A percentile compares a stretch with the other conserved stretches of the same genome.
These are phyloP conservation scores for Leptinotarsa haldemani DNA, from an alignment of 2,888 invertebrate species.

Conservation along the genomic window DNA sequence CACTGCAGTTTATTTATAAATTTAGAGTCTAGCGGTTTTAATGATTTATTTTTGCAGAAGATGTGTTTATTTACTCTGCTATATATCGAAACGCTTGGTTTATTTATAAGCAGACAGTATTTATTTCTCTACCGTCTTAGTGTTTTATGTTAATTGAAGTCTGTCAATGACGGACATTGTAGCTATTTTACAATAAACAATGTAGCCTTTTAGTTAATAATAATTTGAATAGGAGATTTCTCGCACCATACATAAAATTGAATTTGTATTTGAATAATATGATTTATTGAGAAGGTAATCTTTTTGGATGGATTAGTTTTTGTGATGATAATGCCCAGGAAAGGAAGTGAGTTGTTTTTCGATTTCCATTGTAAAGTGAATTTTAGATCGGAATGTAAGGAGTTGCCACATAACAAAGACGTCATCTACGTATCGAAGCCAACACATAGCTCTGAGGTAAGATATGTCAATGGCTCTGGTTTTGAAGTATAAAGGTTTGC, in stretches of 20 bases:
- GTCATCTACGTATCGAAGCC: too few species aligned
- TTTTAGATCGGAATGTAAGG: too few species aligned
- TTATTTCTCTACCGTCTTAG: slow-evolving; percentile 41
- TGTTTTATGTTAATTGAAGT: slow-evolving; percentile 39
- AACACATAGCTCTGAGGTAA: too few species aligned
- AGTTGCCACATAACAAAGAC: too few species aligned
- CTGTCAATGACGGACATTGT: slow-evolving; percentile 30
- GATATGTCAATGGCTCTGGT: too few species aligned
- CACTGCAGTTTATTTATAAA: slow-evolving; percentile 41
- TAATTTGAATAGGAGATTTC: neutral
- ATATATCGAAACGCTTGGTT: slow-evolving; percentile 42
- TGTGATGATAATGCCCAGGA: slow-evolving; percentile 23
- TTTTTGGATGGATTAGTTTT: slow-evolving; percentile 9
- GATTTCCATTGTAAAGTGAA: too few species aligned
- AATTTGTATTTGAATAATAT: neutral
- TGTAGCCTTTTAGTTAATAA: slow-evolving; percentile 7
- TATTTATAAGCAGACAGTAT: slow-evolving; percentile 44
- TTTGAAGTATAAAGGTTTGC: too few species aligned
- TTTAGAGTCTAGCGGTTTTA: slow-evolving; percentile 49
- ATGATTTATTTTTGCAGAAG: slow-evolving; percentile 59
- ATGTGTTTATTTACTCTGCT: slow-evolving; percentile 55
- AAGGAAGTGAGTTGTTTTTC: too few species aligned
- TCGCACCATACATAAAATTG: neutral
- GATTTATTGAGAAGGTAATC: slow-evolving; percentile 28
- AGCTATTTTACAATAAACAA: slow-evolving; percentile 2